Percentiles rank a stretch among this genome's conserved stretches.
These are phyloP conservation scores for Argyresthia albistria DNA, from an alignment of 2,888 invertebrate species.

Conservation along the genomic window DNA sequence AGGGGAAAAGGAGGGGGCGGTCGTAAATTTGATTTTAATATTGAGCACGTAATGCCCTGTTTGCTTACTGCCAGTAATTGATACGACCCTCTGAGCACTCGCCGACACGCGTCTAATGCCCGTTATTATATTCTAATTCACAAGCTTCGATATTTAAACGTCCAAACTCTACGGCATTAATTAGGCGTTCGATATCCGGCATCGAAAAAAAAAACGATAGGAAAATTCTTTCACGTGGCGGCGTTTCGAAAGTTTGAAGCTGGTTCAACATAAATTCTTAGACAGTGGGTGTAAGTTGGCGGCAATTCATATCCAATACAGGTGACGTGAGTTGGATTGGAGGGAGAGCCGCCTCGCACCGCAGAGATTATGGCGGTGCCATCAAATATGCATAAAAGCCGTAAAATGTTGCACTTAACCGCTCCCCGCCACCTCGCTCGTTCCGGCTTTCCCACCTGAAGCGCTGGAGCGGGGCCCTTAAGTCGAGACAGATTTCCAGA, in stretches of 20 bases:
- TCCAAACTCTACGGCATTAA: constrained; percentile 23
- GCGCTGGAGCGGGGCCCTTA: constrained; percentile 5
- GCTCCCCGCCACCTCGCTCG: constrained; percentile 37
- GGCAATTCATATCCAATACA: constrained; percentile 47
- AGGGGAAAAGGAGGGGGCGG: constrained; percentile 16
- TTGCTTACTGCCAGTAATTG: constrained; percentile 60
- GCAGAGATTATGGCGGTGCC: constrained; percentile 68
- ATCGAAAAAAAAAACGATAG: neutral
- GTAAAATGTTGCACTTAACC: constrained; percentile 71
- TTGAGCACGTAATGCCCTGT: constrained; percentile 58
- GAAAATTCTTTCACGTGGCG: no score
- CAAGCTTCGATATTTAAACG: constrained; percentile 44
- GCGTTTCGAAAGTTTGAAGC: no score
- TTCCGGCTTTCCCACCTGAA: constrained; percentile 50
- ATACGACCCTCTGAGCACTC: constrained; percentile 55
- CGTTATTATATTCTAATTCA: constrained; percentile 69
- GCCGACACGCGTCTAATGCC: constrained; percentile 21
- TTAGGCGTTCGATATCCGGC: constrained; percentile 19
- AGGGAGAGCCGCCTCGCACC: constrained; percentile 27
- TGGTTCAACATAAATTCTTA: neutral
- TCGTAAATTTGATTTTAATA: constrained; percentile 70
- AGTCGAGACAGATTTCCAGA: constrained; percentile 57
- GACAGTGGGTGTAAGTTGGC: constrained; percentile 17
- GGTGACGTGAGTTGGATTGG: constrained; percentile 20
- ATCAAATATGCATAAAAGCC: constrained; percentile 74